Evolutionary conservation across 2,888 invertebrate genomes (phyloP).

Genomic region (Ligdia adustata): DNA sequence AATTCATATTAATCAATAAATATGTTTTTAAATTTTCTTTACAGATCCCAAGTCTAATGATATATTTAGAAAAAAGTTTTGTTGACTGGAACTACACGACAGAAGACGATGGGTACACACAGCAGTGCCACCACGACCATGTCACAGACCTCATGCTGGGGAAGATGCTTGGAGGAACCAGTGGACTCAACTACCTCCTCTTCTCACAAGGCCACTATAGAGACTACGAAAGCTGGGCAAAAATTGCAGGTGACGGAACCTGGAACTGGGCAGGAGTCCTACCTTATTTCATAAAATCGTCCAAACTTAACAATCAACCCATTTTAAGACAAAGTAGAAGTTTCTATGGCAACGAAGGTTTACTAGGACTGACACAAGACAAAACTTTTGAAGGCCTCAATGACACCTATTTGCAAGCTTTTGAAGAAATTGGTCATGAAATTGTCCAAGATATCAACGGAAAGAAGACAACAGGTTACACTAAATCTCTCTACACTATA

Average conservation of each 20-base stretch:
- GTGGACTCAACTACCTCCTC: conserved; percentile 29
- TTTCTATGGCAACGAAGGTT: conserved; percentile 42
- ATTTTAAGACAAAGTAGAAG: conserved; percentile 31
- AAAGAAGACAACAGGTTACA: conserved; percentile 54
- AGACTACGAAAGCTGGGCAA: conserved; percentile 50
- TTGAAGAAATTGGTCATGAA: conserved; percentile 60
- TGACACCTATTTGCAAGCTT: conserved; percentile 48
- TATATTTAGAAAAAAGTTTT: conserved; percentile 32
- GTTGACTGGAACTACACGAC: conserved; percentile 39
- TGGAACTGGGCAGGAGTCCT: conserved; percentile 50
- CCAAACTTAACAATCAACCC: conserved; percentile 36
- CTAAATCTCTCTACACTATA: conserved; percentile 31
- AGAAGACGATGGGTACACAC: conserved; percentile 21
- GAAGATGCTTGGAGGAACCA: conserved; percentile 40
- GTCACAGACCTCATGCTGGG: conserved; percentile 34
- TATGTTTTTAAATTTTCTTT: no score
- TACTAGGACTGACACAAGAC: conserved; percentile 44
- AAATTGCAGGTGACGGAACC: conserved; percentile 35
- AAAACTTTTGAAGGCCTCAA: conserved; percentile 15
- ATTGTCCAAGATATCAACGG: conserved; percentile 46
- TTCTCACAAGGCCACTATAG: conserved; percentile 38
- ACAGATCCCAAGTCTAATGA: conserved; percentile 38
- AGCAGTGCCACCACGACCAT: conserved; percentile 25
- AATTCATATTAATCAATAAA: no score
- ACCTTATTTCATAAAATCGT: conserved; percentile 52